These are phyloP conservation scores for Actinopyga echinites DNA, from an alignment of 53 echinoderm and acorn worm species.

Conservation along the genomic window DNA sequence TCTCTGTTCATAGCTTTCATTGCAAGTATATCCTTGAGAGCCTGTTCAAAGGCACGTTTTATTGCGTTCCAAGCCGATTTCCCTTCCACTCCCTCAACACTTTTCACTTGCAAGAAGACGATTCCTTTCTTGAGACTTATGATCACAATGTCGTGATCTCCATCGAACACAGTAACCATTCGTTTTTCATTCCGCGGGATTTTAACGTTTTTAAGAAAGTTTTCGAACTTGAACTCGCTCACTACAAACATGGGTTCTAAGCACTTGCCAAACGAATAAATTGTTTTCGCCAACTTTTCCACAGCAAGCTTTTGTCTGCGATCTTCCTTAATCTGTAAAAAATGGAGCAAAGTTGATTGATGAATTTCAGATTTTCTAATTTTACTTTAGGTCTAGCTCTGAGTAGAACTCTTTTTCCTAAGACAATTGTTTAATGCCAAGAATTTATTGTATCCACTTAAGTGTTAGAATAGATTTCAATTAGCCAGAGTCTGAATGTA, in stretches of 20 bases:
- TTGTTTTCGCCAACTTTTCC: slow-evolving; percentile 11
- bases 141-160: slow-evolving; percentile 35
- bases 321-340: not conserved
- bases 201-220: not conserved
- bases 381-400: too few species aligned
- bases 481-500: too few species aligned
- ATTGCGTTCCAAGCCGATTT: not conserved
- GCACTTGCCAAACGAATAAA: not conserved
- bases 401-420: too few species aligned
- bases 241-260: slow-evolving; percentile 1
- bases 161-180: not conserved
- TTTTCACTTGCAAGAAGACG: slow-evolving; percentile 16
- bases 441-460: too few species aligned
- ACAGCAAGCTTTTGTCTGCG: slow-evolving; percentile 6
- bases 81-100: not conserved
- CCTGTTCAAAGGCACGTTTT: not conserved
- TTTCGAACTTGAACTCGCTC: slow-evolving; percentile 17
- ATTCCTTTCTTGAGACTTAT: not conserved
- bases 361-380: too few species aligned
- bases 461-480: too few species aligned
- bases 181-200: too few species aligned
- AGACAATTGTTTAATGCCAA: too few species aligned
- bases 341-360: too few species aligned
- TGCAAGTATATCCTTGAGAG: not conserved
- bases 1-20: slow-evolving; percentile 36